phyloP scores from a whole-genome alignment of 2,797 vertebrate species.

The Periparus ater region DNA sequence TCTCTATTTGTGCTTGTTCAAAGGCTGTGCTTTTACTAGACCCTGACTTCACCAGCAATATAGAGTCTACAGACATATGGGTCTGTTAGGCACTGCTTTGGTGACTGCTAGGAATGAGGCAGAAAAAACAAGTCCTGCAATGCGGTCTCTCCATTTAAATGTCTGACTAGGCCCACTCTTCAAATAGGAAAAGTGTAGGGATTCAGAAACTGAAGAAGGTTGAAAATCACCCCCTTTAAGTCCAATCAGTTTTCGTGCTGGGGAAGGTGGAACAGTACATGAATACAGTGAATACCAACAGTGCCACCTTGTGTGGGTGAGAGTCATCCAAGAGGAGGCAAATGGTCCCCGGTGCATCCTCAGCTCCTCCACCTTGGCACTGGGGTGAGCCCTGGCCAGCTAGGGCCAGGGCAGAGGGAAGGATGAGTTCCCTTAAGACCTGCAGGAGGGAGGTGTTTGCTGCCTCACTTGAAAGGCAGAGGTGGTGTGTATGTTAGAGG shows the following conservation, averaged over 20 bases:
- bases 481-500: neutral
- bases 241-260: neutral
- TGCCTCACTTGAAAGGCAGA: neutral
- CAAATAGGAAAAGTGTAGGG: neutral
- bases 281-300: neutral
- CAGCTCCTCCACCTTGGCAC: neutral
- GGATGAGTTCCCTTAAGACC: neutral
- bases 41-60: neutral
- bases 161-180: neutral
- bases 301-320: conserved; percentile 50
- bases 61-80: neutral
- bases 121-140: neutral
- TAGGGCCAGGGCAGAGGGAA: neutral
- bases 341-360: neutral
- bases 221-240: neutral
- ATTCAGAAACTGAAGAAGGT: neutral
- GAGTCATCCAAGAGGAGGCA: neutral
- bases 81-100: neutral
- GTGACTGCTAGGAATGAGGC: neutral
- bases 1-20: neutral
- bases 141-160: neutral
- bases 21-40: neutral
- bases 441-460: neutral
- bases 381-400: neutral
- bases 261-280: neutral